These are phyloP conservation scores for Theocolax elegans DNA, from an alignment of 1,140 invertebrate genomes.

Conservation along the genomic window DNA sequence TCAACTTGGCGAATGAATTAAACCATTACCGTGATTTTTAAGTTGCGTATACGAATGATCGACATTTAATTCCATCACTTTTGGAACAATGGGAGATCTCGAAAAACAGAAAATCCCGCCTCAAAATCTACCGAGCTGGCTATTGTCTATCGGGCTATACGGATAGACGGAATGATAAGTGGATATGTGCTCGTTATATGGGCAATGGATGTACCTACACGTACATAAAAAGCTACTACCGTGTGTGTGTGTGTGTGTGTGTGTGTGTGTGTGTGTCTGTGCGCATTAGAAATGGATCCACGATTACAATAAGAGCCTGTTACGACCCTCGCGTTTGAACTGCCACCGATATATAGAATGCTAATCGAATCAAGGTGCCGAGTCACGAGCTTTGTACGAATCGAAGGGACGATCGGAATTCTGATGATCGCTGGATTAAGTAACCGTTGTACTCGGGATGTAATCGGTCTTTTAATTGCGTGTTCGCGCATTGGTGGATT, in stretches of 20 bases:
- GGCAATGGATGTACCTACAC: background rate
- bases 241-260: background rate
- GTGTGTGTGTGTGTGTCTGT: too few relatives aligned
- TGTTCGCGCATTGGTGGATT: too few relatives aligned
- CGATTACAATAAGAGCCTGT: background rate
- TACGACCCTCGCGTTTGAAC: too few relatives aligned
- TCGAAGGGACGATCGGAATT: too few relatives aligned
- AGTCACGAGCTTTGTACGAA: too few relatives aligned
- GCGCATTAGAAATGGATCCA: background rate
- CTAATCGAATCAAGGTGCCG: background rate
- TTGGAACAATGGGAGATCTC: too few relatives aligned
- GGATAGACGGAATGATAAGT: slow-evolving; percentile 11
- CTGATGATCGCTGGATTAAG: background rate
- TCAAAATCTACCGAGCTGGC: background rate
- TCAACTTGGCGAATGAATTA: slow-evolving; percentile 9
- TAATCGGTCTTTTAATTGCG: too few relatives aligned
- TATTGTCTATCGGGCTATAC: background rate
- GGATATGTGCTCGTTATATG: background rate
- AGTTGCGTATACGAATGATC: background rate
- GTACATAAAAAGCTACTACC: background rate
- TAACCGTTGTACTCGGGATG: too few relatives aligned
- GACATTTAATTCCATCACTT: slow-evolving; percentile 14
- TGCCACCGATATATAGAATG: slow-evolving; percentile 4
- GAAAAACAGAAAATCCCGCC: background rate
- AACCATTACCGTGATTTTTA: slow-evolving; percentile 1